Percentiles rank a stretch among this genome's conserved stretches.
phyloP scores from a whole-genome alignment of 2,888 invertebrate species.

The Horisme vitalbata region DNA sequence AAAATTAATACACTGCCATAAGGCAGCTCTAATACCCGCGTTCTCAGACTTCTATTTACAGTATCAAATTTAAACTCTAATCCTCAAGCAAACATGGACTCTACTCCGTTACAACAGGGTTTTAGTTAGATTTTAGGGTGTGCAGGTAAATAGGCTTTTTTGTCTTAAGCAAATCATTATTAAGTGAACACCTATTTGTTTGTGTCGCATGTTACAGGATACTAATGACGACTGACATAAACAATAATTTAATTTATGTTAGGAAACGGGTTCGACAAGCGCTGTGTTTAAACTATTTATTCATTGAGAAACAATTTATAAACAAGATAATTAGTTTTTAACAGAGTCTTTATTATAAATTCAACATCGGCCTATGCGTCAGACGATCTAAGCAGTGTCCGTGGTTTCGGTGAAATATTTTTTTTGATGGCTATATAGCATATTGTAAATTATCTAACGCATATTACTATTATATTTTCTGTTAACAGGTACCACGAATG shows the following conservation, averaged over 20 bases:
- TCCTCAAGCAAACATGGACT: constrained; percentile 38
- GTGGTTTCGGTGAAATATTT: too few species aligned
- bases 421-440: too few species aligned
- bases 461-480: too few species aligned
- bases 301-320: not conserved
- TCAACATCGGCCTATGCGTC: too few species aligned
- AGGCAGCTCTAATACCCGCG: constrained; percentile 76
- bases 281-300: constrained; percentile 14
- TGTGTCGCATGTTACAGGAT: constrained; percentile 76
- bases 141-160: constrained; percentile 49
- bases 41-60: constrained; percentile 68
- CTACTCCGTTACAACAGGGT: constrained; percentile 37
- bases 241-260: constrained; percentile 60
- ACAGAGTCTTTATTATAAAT: too few species aligned
- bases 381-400: too few species aligned
- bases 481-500: too few species aligned
- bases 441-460: too few species aligned
- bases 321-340: too few species aligned
- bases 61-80: constrained; percentile 69
- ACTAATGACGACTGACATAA: constrained; percentile 76
- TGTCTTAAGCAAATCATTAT: constrained; percentile 64
- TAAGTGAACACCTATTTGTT: constrained; percentile 81
- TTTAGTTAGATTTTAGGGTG: constrained; percentile 13
- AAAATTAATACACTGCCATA: constrained; percentile 83
- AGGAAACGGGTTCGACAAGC: constrained; percentile 26